Percentiles rank a stretch among this genome's conserved stretches.
These are phyloP conservation scores for Drosophila limbata DNA, from an alignment of 2,888 invertebrate genomes.

Conservation along the genomic window DNA sequence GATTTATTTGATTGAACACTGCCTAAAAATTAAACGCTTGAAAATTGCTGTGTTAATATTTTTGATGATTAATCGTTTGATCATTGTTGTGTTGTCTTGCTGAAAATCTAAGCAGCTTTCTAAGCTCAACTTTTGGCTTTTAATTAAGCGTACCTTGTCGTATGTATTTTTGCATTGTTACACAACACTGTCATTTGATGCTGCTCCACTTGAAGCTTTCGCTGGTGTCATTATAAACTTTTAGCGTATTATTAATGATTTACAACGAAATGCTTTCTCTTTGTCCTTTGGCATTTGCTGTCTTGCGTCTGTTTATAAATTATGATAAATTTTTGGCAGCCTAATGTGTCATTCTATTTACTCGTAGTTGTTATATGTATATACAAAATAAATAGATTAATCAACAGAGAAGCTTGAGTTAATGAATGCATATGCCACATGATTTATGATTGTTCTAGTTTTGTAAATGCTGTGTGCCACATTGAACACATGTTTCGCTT, in stretches of 20 bases:
- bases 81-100: too few species aligned
- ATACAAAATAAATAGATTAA: slow-evolving; percentile 35
- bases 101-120: too few species aligned
- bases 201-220: background rate
- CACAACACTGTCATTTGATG: slow-evolving; percentile 1
- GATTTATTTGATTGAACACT: too few species aligned
- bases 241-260: slow-evolving; percentile 63
- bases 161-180: background rate
- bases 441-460: slow-evolving; percentile 56
- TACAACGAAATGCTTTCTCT: slow-evolving; percentile 33
- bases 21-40: too few species aligned
- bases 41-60: too few species aligned
- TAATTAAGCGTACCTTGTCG: background rate
- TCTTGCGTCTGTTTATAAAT: slow-evolving; percentile 51
- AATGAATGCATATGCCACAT: slow-evolving; percentile 61
- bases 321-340: slow-evolving; percentile 57
- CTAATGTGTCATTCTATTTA: slow-evolving; percentile 56
- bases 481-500: slow-evolving; percentile 49
- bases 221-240: slow-evolving; percentile 36
- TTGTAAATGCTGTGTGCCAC: slow-evolving; percentile 31
- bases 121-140: background rate
- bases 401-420: slow-evolving; percentile 49
- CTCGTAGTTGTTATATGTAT: slow-evolving; percentile 37
- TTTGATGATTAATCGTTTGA: too few species aligned
- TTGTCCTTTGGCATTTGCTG: slow-evolving; percentile 33